These are phyloP conservation scores for Drosophila repletoides DNA, from an alignment of 1,140 invertebrate species.

Conservation along the genomic window DNA sequence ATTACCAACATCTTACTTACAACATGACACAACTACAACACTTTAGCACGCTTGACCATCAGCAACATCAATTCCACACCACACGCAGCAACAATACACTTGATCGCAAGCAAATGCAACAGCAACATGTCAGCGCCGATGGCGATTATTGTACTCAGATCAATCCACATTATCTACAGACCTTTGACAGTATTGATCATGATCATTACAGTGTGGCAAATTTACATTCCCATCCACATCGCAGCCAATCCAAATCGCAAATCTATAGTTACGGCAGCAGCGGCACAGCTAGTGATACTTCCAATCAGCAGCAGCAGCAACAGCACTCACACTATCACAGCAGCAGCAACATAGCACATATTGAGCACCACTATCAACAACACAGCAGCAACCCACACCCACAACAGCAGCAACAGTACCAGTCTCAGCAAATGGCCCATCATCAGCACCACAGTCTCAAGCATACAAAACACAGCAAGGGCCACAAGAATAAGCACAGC, in stretches of 20 bases:
- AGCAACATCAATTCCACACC: conserved; percentile 34
- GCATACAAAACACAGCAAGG: conserved; percentile 74
- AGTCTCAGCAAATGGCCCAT: conserved; percentile 40
- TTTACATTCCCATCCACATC: conserved; percentile 59
- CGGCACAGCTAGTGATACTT: conserved; percentile 61
- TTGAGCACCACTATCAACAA: conserved; percentile 66
- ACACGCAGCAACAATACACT: conserved; percentile 62
- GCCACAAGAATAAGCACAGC: conserved; percentile 62
- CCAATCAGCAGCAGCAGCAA: conserved; percentile 49
- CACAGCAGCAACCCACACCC: conserved; percentile 48
- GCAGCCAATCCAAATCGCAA: conserved; percentile 77
- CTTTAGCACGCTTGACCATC: conserved; percentile 15
- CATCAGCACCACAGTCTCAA: conserved; percentile 77
- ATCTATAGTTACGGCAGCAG: conserved; percentile 78
- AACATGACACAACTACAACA: conserved; percentile 53
- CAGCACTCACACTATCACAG: conserved; percentile 61
- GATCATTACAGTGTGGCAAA: conserved; percentile 74
- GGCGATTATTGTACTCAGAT: conserved; percentile 72
- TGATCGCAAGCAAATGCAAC: conserved; percentile 56
- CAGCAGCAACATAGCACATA: conserved; percentile 66
- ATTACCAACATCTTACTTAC: conserved; percentile 74
- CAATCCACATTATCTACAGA: conserved; percentile 77
- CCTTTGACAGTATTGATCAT: conserved; percentile 75
- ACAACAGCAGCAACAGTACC: conserved; percentile 40
- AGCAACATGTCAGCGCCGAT: conserved; percentile 6